Evolutionary conservation across 2,888 invertebrate species (phyloP).

Genomic region (Melitaea athalia): DNA sequence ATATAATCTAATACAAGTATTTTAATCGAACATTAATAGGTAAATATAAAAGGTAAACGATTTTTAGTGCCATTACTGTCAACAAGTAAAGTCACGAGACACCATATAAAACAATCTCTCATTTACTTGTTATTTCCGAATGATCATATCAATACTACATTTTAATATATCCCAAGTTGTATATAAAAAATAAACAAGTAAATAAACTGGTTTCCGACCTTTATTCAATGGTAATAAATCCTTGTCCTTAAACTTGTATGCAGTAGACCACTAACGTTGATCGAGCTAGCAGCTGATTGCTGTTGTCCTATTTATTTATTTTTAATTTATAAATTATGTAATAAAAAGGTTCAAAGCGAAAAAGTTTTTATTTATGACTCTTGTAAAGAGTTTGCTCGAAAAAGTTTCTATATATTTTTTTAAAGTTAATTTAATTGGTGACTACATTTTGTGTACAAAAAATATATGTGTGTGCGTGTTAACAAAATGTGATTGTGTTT

Average conservation of each 20-base stretch:
- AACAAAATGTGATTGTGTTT: neutral
- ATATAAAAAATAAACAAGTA: neutral
- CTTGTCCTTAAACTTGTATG: slow-evolving; percentile 65
- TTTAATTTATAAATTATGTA: neutral
- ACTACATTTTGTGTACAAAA: neutral
- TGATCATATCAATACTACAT: neutral
- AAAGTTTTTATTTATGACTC: no score
- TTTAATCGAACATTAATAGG: no score
- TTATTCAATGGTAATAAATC: slow-evolving; percentile 31
- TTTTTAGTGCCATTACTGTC: no score
- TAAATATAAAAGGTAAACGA: no score
- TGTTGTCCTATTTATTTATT: slow-evolving; percentile 26
- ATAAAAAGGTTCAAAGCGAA: neutral
- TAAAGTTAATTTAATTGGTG: neutral
- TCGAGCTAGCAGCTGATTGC: slow-evolving; percentile 26
- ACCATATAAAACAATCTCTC: no score
- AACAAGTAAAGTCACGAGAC: no score
- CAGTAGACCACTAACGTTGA: slow-evolving; percentile 16
- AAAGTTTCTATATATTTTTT: neutral
- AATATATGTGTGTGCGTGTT: neutral
- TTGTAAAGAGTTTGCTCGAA: neutral
- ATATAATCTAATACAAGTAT: no score
- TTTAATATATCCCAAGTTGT: neutral
- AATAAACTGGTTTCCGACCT: slow-evolving; percentile 26
- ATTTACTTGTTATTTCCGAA: no score